Base-by-base conservation (phyloP, 2,113 vertebrate genomes). In the Pygoscelis adeliae region DNA sequence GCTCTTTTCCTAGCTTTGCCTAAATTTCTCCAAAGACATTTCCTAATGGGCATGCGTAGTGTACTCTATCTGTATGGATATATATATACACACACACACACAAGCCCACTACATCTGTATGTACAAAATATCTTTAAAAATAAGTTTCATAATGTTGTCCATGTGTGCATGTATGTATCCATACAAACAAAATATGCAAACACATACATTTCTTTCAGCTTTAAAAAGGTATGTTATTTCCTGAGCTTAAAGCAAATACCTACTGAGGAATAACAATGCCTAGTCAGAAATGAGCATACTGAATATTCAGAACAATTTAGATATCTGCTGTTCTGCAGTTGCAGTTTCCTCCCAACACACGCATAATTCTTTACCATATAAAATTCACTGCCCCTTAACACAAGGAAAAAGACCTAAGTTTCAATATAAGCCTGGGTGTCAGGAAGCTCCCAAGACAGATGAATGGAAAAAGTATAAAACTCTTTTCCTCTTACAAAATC, bases 341-440 rank as follows among this genome's bases (percentile, higher is more conserved):
- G 44, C 62, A 27, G 55, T 94, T 97, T 87, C 80, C 94, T 83
- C 84, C 85, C 88, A 71, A 66, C 3, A 58, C 47, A 61, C 5
- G 3, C 3, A 5, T 62, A 73, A 83, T 34, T 66, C 91, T 87
- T 65, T 91, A 94, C 87, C 36, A 76, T 32, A 88, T 46, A 92
- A 92, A 94, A 96, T 93, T 95, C 78, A 66, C 71, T 88, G 50
- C 18, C 34, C 81, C 53, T 92, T 62, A 81, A 62, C 80, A 93
- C 40, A 84, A 90, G 63, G 69, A 81, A 97, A 97, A 92, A 71
- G 9, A 80, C 52, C 76, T 79, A 69, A 36, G 63, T 94, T 97
- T 95, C 94, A 69, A 76, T 55, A 90, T 49, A 94, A 89, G 23
- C 61, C 61, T 91, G 85, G 77, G 52, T 95, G 70, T 83, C 63